Percentiles rank a stretch among this genome's conserved stretches.
These are phyloP conservation scores for Electrophaes corylata DNA, from an alignment of 2,888 invertebrate species.

Conservation along the genomic window DNA sequence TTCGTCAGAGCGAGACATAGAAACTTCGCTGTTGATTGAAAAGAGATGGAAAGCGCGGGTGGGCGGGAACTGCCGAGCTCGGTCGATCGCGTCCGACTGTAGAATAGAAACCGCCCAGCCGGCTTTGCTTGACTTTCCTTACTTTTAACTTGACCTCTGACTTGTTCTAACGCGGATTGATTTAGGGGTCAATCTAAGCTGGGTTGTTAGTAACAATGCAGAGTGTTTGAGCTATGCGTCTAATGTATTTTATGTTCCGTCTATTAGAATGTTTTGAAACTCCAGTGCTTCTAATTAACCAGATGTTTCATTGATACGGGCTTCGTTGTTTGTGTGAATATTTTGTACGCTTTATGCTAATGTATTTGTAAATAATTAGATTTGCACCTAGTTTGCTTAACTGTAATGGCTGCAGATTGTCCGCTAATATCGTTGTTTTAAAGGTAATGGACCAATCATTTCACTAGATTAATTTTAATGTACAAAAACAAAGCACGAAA, in stretches of 20 bases:
- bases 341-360: conserved; percentile 28
- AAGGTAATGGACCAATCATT: not conserved
- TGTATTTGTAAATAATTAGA: conserved; percentile 22
- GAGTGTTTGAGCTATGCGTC: conserved; percentile 58
- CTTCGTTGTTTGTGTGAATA: conserved; percentile 26
- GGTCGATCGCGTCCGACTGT: conserved; percentile 66
- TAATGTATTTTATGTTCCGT: conserved; percentile 5
- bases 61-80: conserved; percentile 70
- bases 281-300: conserved; percentile 18
- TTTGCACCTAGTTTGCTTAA: conserved; percentile 12
- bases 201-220: conserved; percentile 56
- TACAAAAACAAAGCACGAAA: too few species aligned
- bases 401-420: not conserved
- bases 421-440: conserved; percentile 2
- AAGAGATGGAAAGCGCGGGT: conserved; percentile 57
- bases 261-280: conserved; percentile 1
- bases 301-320: conserved; percentile 23
- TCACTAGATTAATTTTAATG: not conserved
- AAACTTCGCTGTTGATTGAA: conserved; percentile 44
- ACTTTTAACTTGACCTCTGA: conserved; percentile 58
- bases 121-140: conserved; percentile 52
- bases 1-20: conserved; percentile 56
- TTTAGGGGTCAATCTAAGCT: conserved; percentile 45
- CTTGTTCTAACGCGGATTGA: conserved; percentile 37
- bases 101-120: conserved; percentile 75